These are phyloP conservation scores for Zaprionus tsacasi DNA, from an alignment of 1,140 invertebrate species.

Conservation along the genomic window DNA sequence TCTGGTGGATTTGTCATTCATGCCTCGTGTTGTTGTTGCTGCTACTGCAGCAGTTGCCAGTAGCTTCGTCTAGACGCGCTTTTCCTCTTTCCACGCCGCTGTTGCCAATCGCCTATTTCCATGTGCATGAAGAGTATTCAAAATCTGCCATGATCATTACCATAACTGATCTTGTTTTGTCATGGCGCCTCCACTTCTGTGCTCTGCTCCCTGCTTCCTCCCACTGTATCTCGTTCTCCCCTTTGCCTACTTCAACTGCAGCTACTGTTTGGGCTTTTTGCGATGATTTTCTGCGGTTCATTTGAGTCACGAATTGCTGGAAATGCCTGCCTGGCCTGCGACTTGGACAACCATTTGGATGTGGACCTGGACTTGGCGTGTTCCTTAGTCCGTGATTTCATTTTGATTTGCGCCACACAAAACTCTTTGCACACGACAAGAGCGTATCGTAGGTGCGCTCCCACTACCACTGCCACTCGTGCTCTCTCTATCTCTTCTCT, in stretches of 20 bases:
- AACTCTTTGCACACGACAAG: constrained; percentile 46
- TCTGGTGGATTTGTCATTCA: constrained; percentile 25
- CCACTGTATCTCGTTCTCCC: neutral
- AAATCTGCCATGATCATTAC: constrained; percentile 75
- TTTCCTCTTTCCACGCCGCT: constrained; percentile 10
- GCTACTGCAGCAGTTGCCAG: neutral
- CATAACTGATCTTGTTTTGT: constrained; percentile 80
- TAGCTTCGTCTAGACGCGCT: constrained; percentile 3
- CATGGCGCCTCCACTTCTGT: constrained; percentile 50
- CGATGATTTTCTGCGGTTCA: constrained; percentile 80
- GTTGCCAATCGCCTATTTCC: constrained; percentile 24
- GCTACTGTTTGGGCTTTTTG: constrained; percentile 51
- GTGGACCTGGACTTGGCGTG: constrained; percentile 62
- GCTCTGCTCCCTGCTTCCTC: neutral
- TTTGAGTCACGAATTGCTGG: constrained; percentile 79
- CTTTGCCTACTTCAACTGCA: constrained; percentile 31
- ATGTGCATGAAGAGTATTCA: constrained; percentile 46
- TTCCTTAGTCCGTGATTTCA: constrained; percentile 81
- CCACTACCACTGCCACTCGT: constrained; percentile 8
- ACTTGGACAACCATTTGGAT: constrained; percentile 53
- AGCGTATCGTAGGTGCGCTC: constrained; percentile 65
- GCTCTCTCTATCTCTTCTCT: neutral
- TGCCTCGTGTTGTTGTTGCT: constrained; percentile 7
- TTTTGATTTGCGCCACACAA: constrained; percentile 80
- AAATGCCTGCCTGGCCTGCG: constrained; percentile 52